Conservation (phyloP, 1,140 invertebrate species). For the Chelonus insularis region DNA sequence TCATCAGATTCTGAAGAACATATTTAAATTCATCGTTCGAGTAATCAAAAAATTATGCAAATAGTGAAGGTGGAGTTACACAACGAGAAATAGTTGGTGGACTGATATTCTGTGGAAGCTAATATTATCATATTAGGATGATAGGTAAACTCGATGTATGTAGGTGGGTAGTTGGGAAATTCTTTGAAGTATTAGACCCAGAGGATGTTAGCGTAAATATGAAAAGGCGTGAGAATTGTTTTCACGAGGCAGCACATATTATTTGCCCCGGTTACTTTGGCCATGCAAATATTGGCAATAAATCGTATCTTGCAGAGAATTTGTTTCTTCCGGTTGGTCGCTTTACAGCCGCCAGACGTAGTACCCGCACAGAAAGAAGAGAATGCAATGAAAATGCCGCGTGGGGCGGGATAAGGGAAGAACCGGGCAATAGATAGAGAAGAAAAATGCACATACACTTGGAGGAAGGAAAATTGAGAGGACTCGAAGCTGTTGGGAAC, state of each 20-base stretch:
- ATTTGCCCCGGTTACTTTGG: slow-evolving; percentile 43
- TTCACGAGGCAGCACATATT: slow-evolving; percentile 25
- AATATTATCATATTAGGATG: too few relatives aligned
- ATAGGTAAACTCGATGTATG: too few relatives aligned
- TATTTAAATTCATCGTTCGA: neutral
- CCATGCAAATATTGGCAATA: slow-evolving; percentile 55
- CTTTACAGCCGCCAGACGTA: slow-evolving; percentile 31
- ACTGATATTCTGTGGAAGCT: too few relatives aligned
- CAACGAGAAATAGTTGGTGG: neutral
- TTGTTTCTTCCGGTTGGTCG: slow-evolving; percentile 51
- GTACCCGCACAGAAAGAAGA: neutral
- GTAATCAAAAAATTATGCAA: neutral
- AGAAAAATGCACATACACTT: slow-evolving; percentile 11
- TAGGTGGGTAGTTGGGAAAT: slow-evolving; percentile 7
- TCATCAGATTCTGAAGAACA: neutral
- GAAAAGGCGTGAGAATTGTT: slow-evolving; percentile 30
- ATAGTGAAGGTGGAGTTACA: neutral
- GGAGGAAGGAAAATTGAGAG: slow-evolving; percentile 26
- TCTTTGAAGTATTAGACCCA: neutral
- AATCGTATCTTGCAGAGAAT: slow-evolving; percentile 54
- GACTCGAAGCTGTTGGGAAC: slow-evolving; percentile 24
- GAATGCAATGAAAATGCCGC: slow-evolving; percentile 13
- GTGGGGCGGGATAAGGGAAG: neutral
- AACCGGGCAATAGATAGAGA: neutral
- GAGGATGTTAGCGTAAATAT: neutral